Conservation (phyloP, 2,888 invertebrate genomes). For the Papilio protenor region DNA sequence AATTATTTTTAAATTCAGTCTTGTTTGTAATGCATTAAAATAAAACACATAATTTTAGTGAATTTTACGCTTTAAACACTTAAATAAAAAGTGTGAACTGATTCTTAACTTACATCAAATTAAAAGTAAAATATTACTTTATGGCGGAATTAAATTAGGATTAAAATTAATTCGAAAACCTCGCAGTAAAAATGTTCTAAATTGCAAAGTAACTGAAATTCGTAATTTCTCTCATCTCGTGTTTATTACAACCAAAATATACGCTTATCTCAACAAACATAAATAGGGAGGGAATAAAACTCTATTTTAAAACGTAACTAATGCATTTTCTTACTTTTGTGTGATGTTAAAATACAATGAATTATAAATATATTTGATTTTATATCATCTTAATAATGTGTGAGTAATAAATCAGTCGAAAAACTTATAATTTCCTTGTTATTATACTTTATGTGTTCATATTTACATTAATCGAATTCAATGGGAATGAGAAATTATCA, state of each 20-base stretch:
- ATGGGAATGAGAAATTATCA: too few relatives aligned
- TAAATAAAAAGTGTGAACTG: not conserved
- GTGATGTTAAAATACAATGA: not conserved
- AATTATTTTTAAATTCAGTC: constrained; percentile 55
- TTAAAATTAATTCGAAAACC: not conserved
- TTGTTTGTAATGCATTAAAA: constrained; percentile 48
- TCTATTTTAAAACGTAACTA: not conserved
- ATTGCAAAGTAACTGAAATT: constrained; percentile 29
- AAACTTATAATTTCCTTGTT: not conserved
- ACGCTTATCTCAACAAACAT: not conserved
- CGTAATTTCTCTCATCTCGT: not conserved
- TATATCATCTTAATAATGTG: not conserved
- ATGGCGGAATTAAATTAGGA: not conserved
- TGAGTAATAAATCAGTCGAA: not conserved
- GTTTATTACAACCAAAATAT: not conserved
- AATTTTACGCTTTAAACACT: not conserved
- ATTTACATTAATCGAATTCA: not conserved
- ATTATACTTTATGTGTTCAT: not conserved
- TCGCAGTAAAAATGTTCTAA: constrained; percentile 17
- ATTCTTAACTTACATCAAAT: too few relatives aligned
- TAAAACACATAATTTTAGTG: constrained; percentile 44
- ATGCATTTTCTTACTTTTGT: not conserved
- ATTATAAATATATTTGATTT: not conserved
- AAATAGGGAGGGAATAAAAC: not conserved
- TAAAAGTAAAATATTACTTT: too few relatives aligned